These are phyloP conservation scores for Electrona antarctica DNA, from an alignment of 2,113 vertebrate species.

Conservation along the genomic window DNA sequence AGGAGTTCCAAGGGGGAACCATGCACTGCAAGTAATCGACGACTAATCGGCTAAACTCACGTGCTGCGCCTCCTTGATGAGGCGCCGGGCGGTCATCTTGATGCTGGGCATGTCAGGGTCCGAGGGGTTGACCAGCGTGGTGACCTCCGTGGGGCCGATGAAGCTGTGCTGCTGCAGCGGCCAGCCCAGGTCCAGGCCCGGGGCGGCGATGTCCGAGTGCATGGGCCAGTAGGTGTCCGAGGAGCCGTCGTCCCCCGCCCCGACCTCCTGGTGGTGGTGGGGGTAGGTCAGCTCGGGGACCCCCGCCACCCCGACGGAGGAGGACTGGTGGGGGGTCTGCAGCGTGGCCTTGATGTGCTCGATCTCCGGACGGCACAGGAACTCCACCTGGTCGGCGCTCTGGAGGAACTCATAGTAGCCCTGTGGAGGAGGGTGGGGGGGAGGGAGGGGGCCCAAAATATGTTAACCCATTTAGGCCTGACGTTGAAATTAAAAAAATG, in stretches of 20 bases:
- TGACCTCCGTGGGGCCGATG: conserved; percentile 91
- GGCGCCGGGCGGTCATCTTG: conserved; percentile 92
- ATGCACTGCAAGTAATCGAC: too few relatives aligned
- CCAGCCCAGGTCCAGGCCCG: conserved; percentile 96
- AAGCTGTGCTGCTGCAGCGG: conserved; percentile 86
- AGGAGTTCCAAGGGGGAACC: too few relatives aligned
- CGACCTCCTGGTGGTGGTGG: neutral
- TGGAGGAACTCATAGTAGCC: conserved; percentile 89
- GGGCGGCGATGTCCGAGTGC: conserved; percentile 91
- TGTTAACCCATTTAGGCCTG: too few relatives aligned
- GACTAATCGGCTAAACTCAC: too few relatives aligned
- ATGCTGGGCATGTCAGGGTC: conserved; percentile 92
- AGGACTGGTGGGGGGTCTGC: conserved; percentile 78
- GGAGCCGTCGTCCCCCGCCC: conserved; percentile 84
- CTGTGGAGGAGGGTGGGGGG: conserved; percentile 64
- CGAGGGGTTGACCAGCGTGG: conserved; percentile 90
- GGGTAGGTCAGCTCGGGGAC: conserved; percentile 74
- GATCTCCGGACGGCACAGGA: conserved; percentile 87
- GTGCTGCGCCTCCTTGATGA: conserved; percentile 93
- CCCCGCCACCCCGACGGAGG: conserved; percentile 4
- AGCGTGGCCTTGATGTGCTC: conserved; percentile 87
- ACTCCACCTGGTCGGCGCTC: conserved; percentile 80
- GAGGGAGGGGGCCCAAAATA: too few relatives aligned
- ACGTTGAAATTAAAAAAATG: too few relatives aligned
- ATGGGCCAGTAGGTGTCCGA: conserved; percentile 98